phyloP scores from a whole-genome alignment of 1,140 invertebrate species.

The Maniola jurtina region DNA sequence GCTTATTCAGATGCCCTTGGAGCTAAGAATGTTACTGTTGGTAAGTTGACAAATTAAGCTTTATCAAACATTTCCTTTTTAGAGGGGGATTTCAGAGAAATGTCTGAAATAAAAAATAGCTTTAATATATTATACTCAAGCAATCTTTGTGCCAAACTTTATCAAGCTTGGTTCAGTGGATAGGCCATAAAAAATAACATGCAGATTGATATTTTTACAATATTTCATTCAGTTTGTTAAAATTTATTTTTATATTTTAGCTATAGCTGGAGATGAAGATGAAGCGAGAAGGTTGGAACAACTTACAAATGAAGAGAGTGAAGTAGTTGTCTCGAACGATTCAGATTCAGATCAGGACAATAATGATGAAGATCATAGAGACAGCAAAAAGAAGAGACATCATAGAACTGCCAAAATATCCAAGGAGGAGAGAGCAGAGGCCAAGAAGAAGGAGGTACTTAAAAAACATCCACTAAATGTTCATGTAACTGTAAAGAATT shows the following conservation, averaged over 20 bases:
- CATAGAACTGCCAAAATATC: constrained; percentile 80
- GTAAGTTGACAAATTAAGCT: constrained; percentile 42
- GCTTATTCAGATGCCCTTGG: constrained; percentile 91
- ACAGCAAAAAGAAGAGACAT: constrained; percentile 81
- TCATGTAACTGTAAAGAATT: constrained; percentile 81
- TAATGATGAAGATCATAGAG: constrained; percentile 62
- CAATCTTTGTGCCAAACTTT: no score
- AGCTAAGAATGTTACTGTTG: constrained; percentile 70
- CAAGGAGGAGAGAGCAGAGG: constrained; percentile 80
- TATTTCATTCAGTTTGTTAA: background rate
- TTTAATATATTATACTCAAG: no score
- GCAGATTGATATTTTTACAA: background rate
- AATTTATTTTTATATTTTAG: constrained; percentile 38
- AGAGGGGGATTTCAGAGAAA: no score
- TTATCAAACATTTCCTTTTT: background rate
- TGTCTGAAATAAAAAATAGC: no score
- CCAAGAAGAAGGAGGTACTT: constrained; percentile 84
- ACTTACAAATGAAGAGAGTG: constrained; percentile 82
- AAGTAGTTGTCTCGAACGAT: constrained; percentile 78
- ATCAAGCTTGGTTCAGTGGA: no score
- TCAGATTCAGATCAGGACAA: constrained; percentile 69
- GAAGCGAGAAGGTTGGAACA: constrained; percentile 85
- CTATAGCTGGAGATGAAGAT: constrained; percentile 86
- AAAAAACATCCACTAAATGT: constrained; percentile 87
- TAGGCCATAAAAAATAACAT: background rate